Evolutionary conservation across 2,888 invertebrate genomes (phyloP), one percentile per base, ranked within the genome.

Genomic region (Thereva nobilitata): DNA sequence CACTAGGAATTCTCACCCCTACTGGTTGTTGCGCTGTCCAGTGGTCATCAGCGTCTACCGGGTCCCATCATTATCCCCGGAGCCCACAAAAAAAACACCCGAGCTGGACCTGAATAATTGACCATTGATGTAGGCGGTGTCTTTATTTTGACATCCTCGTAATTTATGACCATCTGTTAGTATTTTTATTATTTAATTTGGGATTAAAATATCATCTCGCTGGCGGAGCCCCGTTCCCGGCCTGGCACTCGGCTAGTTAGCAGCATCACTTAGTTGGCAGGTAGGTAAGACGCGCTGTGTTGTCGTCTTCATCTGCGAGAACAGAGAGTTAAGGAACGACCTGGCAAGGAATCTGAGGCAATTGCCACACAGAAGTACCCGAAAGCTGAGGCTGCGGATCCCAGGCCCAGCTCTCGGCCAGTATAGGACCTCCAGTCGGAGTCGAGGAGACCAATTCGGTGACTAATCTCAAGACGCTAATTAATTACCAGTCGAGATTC

Each of bases 41-140:
- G 23, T 23, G 23, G 23, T 23, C 23, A 23, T 23, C 23, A 23
- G 23, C 23, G 23, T 23, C 23, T 23, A 23, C 23, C 23, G 23
- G 23, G 23, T 23, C 23, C 23, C 23, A 23, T 23, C 23, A 23
- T 23, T 23, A 23, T 23, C 23, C 23, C 23, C 23, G 23, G 23
- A 23, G 10, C 12, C 12, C 37, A 44, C 34, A 44, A 35, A 57
- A 57, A 57, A n/a, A n/a, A n/a, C n/a, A 45, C 44, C 37, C 23
- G 42, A 35, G 57, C 35, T 44, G 45, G 45, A 45, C 44, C n/a
- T 9, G 37, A 72, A 70, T 73, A 72, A 73, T 73, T 73, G 73
- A 72, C 72, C 73, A 73, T 70, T 71, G 72, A 72, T 72, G 73
- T 72, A 72, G 72, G 72, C 73, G 73, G 73, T 72, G 70, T 71